Base-by-base conservation (phyloP, 2,113 vertebrate genomes). In the Thunnus thynnus region DNA sequence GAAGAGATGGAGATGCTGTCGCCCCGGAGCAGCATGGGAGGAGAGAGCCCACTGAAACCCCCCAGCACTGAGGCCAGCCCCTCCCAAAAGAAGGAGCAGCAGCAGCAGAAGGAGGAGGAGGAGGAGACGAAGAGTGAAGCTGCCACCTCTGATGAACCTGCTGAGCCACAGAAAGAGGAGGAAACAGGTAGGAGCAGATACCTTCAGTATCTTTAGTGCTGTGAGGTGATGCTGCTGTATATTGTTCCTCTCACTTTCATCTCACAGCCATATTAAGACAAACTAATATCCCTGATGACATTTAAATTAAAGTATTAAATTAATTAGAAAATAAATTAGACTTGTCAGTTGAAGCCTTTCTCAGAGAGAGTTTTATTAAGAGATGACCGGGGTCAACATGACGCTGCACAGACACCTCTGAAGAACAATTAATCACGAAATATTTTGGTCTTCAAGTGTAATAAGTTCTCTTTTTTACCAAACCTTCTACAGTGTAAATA, bases 1-100 rank as follows among this genome's bases (percentile, higher is more conserved):
- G 97, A 98, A 91, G 97, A 96, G 90, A 97, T 98, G 96, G 97
- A 99, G 92, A 91, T 95, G 94, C 84, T 79, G 72, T 97, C 96
- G 0, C 96, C 97, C 0, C 87, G 93, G 13, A 92, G 92, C 86
- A 92, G 88, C 67, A 76, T 93, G 87, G 94, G 89, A 57, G 92
- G 86, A 0, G 94, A 95, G 85, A 95, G 90, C 73, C 95, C 95
- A 0, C 83, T 88, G 46, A 93, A 91, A 22, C 88, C 89, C 1
- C 58, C 58, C 14, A 90, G 79, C 12, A 20, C 63, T 0, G 83
- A 89, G 60, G 67, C 78, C 91, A 94, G 93, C 56, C 91, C 94
- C 0, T 76, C 93, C 12, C 90, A 91, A 71, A 86, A 69, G 55
- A 87, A 90, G 30, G 81, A 54, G 22, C 20, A 76, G 17, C 22